Evolutionary conservation across 1,140 invertebrate genomes (phyloP).

Genomic region (Euglossa dilemma): DNA sequence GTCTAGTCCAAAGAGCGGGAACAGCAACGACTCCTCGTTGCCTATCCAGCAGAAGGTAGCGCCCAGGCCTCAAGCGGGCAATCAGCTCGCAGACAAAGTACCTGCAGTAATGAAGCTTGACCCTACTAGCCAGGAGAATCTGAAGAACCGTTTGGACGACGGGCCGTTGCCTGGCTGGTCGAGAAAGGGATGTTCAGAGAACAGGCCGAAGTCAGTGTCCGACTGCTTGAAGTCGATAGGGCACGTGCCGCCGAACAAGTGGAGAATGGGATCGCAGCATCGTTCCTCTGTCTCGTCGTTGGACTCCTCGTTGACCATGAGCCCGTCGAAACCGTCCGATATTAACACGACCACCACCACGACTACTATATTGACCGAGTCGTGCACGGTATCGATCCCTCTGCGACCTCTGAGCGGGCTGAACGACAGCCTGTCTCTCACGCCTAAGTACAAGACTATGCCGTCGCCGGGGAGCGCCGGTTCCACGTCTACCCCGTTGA

Average conservation of each 20-base stretch:
- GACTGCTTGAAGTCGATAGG: conserved; percentile 63
- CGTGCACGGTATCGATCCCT: conserved; percentile 84
- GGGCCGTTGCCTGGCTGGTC: conserved; percentile 42
- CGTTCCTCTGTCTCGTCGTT: conserved; percentile 39
- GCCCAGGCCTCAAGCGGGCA: conserved; percentile 39
- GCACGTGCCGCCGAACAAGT: conserved; percentile 68
- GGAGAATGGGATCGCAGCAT: conserved; percentile 71
- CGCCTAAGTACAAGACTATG: conserved; percentile 84
- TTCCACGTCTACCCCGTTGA: conserved; percentile 81
- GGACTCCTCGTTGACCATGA: conserved; percentile 61
- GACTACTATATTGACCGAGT: conserved; percentile 83
- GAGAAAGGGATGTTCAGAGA: conserved; percentile 59
- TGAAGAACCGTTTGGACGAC: conserved; percentile 60
- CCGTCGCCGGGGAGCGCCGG: conserved; percentile 81
- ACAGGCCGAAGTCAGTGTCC: conserved; percentile 68
- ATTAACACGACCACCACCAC: conserved; percentile 38
- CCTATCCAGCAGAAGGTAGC: conserved; percentile 53
- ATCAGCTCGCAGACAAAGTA: conserved; percentile 46
- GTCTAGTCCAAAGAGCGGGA: conserved; percentile 53
- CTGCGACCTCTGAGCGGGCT: conserved; percentile 77
- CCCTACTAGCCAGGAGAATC: conserved; percentile 56
- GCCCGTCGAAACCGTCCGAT: conserved; percentile 61
- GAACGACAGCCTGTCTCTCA: conserved; percentile 70
- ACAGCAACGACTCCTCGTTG: conserved; percentile 41
- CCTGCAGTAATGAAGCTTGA: conserved; percentile 29